Base-by-base conservation (phyloP, 2,113 vertebrate genomes). In the Rhinolophus ferrumequinum region DNA sequence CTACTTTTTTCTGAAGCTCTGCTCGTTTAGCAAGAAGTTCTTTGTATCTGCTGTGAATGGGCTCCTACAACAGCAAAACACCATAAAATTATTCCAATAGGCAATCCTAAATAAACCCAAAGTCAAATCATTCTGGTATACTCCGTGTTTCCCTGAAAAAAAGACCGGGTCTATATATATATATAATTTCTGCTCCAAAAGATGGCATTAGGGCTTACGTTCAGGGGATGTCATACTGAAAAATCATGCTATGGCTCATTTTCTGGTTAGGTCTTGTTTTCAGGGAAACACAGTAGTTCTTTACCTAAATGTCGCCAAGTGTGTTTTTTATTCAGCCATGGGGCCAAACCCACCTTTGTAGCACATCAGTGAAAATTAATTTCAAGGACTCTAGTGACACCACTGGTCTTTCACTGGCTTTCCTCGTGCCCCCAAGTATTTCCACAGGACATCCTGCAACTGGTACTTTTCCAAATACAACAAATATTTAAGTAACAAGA, bases 1-100 rank as follows among this genome's bases (percentile, higher is more conserved):
- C 99, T 75, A 99, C 99, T 93, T 99, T 99, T 98, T 99, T 99
- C 98, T 99, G 99, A 90, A 99, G 99, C 97, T 99, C 99, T 0
- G 99, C 99, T 1, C 99, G 98, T 97, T 99, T 99, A 33, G 99
- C 99, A 56, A 99, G 98, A 64, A 99, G 99, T 98, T 99, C 99
- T 98, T 99, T 99, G 90, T 99, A 99, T 95, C 99, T 99, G 97
- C 98, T 99, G 95, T 99, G 99, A 97, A 99, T 98, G 0, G 99
- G 99, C 89, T 99, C 99, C 99, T 99, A 94, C 0, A 94, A 97
- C 4, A 47, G 70, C 81, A 97, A 95, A 94, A 88, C 19, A 79
- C 41, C 47, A 64, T 60, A n/a, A 67, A 88, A 70, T 92, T 41
- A 92, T 24, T 93, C 7, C 11, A 54, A 52, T 4, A 64, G 44